Base-by-base conservation (phyloP, 2,113 vertebrate species). In the Syngnathoides biaculeatus region DNA sequence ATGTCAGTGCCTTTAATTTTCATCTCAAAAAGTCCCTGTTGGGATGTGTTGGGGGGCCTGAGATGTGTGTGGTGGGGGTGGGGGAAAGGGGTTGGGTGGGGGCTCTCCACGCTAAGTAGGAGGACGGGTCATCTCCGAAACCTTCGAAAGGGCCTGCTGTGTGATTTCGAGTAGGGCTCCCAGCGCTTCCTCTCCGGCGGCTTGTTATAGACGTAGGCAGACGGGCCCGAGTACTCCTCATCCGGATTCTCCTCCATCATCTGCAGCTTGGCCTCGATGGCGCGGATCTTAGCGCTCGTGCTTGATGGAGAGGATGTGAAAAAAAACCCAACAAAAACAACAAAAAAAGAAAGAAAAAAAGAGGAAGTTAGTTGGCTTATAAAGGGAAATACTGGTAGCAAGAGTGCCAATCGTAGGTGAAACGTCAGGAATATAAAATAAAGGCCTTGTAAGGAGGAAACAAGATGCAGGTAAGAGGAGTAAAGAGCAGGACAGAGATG, bases 171-270 rank as follows among this genome's bases (percentile, higher is more conserved):
- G 81, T 99, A 98, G 45, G 96, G 97, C 84, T 95, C 91, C 89
- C 93, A 95, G 89, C 95, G 94, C 87, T 95, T 97, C 92, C 95
- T 97, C 75, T 98, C 95, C 0, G 93, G 92, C 0, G 96, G 94
- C 68, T 98, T 98, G 91, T 98, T 96, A 91, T 98, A 96, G 57
- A 95, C 91, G 77, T 98, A 96, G 22, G 95, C 89, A 0, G 95
- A 94, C 0, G 95, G 94, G 19, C 94, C 94, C 0, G 94, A 87
- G 64, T 93, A 94, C 72, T 96, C 94, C 0, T 93, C 93, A 0
- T 99, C 96, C 4, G 95, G 95, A 65, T 99, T 98, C 81, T 98
- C 95, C 45, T 96, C 95, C 97, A 99, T 99, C 97, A 99, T 98
- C 89, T 98, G 98, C 81, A 98, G 94, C 90, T 99, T 99, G 72